A percentile compares a stretch with the other conserved stretches of the same genome.
These are phyloP conservation scores for Dipus sagitta DNA, from an alignment of 2,797 vertebrate genomes.

Conservation along the genomic window DNA sequence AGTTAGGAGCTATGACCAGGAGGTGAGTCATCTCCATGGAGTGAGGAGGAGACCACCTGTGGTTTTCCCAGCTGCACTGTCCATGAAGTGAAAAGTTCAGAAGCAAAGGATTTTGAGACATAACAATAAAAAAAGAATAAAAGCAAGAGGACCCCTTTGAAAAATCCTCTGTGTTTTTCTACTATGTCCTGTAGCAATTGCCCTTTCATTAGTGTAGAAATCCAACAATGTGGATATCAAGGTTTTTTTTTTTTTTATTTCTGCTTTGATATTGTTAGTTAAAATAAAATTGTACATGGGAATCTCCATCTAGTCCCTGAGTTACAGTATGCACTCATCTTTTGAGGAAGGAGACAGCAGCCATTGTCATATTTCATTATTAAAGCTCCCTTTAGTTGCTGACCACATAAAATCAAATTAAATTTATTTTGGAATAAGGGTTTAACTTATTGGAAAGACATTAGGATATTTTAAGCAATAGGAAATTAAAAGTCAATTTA, in stretches of 20 bases:
- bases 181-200: slow-evolving; percentile 54
- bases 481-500: neutral
- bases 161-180: slow-evolving; percentile 56
- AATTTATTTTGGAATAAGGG: slow-evolving; percentile 36
- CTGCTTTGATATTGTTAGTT: slow-evolving; percentile 49
- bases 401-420: neutral
- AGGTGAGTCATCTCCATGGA: slow-evolving; percentile 7
- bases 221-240: slow-evolving; percentile 45
- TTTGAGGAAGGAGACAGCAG: slow-evolving; percentile 44
- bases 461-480: slow-evolving; percentile 35
- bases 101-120: slow-evolving; percentile 69
- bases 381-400: neutral
- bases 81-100: slow-evolving; percentile 59
- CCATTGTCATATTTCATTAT: slow-evolving; percentile 15
- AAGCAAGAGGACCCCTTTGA: slow-evolving; percentile 72
- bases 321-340: neutral
- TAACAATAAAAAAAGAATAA: slow-evolving; percentile 55
- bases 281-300: slow-evolving; percentile 42
- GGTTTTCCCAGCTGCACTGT: slow-evolving; percentile 66
- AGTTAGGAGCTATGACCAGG: slow-evolving; percentile 58
- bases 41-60: slow-evolving; percentile 8
- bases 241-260: slow-evolving; percentile 18
- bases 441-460: neutral
- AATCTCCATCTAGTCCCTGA: neutral
- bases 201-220: slow-evolving; percentile 58